Percentiles rank a stretch among this genome's conserved stretches.
These are phyloP conservation scores for Dreissena polymorpha DNA, from an alignment of 1,140 invertebrate genomes.

Conservation along the genomic window DNA sequence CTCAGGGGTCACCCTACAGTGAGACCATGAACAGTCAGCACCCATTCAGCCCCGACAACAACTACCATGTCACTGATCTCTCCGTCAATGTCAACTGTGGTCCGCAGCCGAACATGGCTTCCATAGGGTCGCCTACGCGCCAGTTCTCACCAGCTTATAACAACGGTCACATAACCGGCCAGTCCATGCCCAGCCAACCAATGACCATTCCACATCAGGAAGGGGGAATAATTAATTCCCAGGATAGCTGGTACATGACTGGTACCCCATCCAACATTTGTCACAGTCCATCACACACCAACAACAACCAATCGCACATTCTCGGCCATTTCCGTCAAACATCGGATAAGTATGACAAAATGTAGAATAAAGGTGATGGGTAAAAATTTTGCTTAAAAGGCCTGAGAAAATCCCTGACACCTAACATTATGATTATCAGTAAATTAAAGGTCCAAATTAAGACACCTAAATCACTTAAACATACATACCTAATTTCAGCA, in stretches of 20 bases:
- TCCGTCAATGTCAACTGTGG: constrained; percentile 41
- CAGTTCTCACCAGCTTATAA: constrained; percentile 29
- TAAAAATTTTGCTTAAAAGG: no score
- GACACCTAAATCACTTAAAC: no score
- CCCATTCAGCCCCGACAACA: constrained; percentile 39
- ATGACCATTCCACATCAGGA: constrained; percentile 56
- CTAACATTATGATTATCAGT: no score
- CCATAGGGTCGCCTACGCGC: not conserved
- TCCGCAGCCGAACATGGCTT: not conserved
- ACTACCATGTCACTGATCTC: constrained; percentile 41
- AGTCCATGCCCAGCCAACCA: constrained; percentile 27
- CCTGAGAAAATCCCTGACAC: no score
- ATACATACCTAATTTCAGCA: no score
- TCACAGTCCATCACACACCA: constrained; percentile 40
- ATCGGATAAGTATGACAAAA: no score
- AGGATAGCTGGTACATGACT: constrained; percentile 49
- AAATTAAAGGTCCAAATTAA: no score
- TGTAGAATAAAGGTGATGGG: no score
- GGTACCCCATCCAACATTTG: constrained; percentile 45
- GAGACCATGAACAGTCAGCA: constrained; percentile 15
- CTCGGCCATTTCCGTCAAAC: no score
- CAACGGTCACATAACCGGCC: constrained; percentile 23
- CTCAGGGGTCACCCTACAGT: constrained; percentile 33
- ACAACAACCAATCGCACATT: no score
- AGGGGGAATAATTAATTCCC: constrained; percentile 54